Percentiles rank a stretch among this genome's conserved stretches.
Conservation (phyloP, 2,797 vertebrate species). For the Tenualosa thibaudeaui region DNA sequence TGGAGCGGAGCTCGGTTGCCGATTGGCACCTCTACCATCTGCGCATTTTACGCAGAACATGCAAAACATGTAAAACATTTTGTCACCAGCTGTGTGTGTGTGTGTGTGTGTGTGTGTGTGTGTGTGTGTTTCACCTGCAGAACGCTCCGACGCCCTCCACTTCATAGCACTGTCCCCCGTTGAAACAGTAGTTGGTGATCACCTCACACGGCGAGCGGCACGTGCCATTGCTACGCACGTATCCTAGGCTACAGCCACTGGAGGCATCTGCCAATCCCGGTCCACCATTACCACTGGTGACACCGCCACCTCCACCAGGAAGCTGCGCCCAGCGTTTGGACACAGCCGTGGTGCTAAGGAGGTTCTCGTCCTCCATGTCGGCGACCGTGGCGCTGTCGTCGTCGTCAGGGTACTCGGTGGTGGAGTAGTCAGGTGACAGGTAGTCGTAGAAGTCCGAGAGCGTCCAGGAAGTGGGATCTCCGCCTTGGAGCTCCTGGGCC, state of each 20-base stretch:
- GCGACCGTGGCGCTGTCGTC: constrained; percentile 62
- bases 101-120: background rate
- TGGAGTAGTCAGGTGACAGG: constrained; percentile 78
- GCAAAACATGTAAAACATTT: no score
- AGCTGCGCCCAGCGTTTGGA: constrained; percentile 22
- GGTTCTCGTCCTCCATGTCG: constrained; percentile 63
- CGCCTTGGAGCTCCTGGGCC: constrained; percentile 45
- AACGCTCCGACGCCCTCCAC: constrained; percentile 80
- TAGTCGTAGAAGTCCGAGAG: constrained; percentile 76
- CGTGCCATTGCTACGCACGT: constrained; percentile 41
- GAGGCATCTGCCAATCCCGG: background rate
- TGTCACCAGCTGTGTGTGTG: background rate
- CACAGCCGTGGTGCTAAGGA: constrained; percentile 25
- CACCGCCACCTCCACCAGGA: constrained; percentile 21
- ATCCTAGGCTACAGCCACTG: constrained; percentile 40
- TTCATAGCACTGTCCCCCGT: constrained; percentile 83
- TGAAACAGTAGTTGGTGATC: constrained; percentile 80
- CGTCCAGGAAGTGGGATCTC: constrained; percentile 69
- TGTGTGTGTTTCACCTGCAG: constrained; percentile 58
- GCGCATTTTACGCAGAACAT: no score
- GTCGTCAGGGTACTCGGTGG: constrained; percentile 75
- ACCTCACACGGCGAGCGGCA: constrained; percentile 73
- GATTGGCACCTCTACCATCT: no score
- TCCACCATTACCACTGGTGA: background rate
- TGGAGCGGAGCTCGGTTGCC: no score